Conservation (phyloP, 2,113 vertebrate genomes). For the Sorex araneus region DNA sequence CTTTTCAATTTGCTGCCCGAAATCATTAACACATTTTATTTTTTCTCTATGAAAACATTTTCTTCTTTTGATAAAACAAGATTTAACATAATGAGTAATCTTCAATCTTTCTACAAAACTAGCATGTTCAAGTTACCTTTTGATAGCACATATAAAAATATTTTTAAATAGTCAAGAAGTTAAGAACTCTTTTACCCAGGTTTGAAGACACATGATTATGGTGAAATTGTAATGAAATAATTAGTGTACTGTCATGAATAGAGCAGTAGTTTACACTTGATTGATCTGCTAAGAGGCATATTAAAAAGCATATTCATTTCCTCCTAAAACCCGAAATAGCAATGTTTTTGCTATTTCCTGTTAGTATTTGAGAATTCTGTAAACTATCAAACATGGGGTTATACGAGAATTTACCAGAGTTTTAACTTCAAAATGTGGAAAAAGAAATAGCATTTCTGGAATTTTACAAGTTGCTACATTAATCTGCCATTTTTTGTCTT, state of each 20-base stretch:
- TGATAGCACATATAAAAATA: neutral
- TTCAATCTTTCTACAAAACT: neutral
- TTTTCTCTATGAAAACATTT: neutral
- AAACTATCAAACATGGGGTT: no score
- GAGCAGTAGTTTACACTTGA: neutral
- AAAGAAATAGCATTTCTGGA: constrained; percentile 2
- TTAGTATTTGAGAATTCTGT: neutral
- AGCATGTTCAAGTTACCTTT: neutral
- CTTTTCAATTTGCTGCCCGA: neutral
- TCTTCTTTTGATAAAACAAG: no score
- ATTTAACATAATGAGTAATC: neutral
- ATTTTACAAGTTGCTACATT: constrained; percentile 62
- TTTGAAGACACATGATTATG: neutral
- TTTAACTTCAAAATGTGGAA: constrained; percentile 28
- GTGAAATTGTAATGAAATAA: neutral
- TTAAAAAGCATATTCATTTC: neutral
- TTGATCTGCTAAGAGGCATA: neutral
- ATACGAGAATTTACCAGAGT: neutral
- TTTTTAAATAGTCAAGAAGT: neutral
- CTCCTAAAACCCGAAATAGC: neutral
- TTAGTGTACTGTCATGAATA: neutral
- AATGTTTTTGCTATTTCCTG: neutral
- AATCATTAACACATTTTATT: neutral
- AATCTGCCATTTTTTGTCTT: constrained; percentile 47
- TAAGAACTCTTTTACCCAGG: neutral